Evolutionary conservation across 1,140 invertebrate species (phyloP).

Genomic region (Hypothenemus hampei): DNA sequence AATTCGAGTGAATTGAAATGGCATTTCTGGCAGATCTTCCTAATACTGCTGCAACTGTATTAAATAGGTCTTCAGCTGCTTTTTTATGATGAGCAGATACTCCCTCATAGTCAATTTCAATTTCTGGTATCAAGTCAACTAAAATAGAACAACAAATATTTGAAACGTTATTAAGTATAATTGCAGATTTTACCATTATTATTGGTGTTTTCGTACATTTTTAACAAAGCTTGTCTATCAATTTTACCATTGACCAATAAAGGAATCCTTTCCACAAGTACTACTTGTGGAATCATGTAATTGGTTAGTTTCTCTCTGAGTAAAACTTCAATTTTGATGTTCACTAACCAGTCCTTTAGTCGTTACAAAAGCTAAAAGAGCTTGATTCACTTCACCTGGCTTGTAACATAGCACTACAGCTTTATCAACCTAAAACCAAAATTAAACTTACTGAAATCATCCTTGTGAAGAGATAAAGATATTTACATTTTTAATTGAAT

Average conservation of each 20-base stretch:
- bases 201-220: conserved; percentile 63
- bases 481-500: conserved; percentile 52
- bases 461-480: conserved; percentile 33
- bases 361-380: conserved; percentile 69
- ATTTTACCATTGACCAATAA: conserved; percentile 80
- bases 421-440: conserved; percentile 43
- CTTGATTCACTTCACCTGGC: conserved; percentile 64
- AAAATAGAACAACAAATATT: background rate
- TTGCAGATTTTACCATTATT: conserved; percentile 51
- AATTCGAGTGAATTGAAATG: conserved; percentile 61
- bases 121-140: conserved; percentile 33
- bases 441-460: no score
- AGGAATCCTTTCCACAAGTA: conserved; percentile 67
- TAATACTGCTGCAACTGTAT: conserved; percentile 65
- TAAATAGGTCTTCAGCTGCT: conserved; percentile 64
- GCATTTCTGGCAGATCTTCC: conserved; percentile 54
- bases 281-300: conserved; percentile 76
- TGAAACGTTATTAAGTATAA: background rate
- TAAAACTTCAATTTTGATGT: conserved; percentile 58
- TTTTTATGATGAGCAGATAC: conserved; percentile 54
- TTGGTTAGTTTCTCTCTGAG: conserved; percentile 59
- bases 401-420: conserved; percentile 72
- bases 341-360: conserved; percentile 51
- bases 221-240: conserved; percentile 70
- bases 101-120: conserved; percentile 50